Evolutionary conservation across 2,113 vertebrate species (phyloP).

Genomic region (Erinaceus europaeus): DNA sequence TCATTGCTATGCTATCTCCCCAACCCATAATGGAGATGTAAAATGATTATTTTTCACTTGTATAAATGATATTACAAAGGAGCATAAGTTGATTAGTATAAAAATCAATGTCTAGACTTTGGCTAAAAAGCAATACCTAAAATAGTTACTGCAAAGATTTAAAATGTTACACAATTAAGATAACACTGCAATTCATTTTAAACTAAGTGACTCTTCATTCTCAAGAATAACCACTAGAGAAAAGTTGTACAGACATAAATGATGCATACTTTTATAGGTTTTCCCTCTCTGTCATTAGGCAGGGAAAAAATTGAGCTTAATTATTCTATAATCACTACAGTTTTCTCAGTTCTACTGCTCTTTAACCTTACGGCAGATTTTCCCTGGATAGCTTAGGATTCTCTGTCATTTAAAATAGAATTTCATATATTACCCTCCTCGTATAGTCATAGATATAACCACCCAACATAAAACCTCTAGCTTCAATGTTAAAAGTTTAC

Average conservation of each 20-base stretch:
- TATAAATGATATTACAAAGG: neutral
- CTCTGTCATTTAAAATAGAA: slow-evolving; percentile 50
- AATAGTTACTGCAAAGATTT: slow-evolving; percentile 5
- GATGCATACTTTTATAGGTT: slow-evolving; percentile 34
- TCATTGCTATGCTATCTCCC: too few relatives aligned
- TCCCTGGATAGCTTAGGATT: slow-evolving; percentile 44
- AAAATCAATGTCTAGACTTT: neutral
- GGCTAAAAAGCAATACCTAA: neutral
- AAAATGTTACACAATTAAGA: slow-evolving; percentile 13
- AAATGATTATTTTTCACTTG: neutral
- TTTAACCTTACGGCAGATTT: slow-evolving; percentile 63
- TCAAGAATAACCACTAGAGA: slow-evolving; percentile 22
- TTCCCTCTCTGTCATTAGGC: slow-evolving; percentile 32
- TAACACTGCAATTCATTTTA: slow-evolving; percentile 7
- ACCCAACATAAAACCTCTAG: slow-evolving; percentile 53
- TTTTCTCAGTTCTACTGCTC: slow-evolving; percentile 62
- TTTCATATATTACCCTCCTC: slow-evolving; percentile 52
- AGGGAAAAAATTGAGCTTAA: slow-evolving; percentile 44
- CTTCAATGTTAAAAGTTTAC: slow-evolving; percentile 7
- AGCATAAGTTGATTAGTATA: neutral
- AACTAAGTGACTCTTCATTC: slow-evolving; percentile 2
- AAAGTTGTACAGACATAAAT: slow-evolving; percentile 30
- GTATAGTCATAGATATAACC: slow-evolving; percentile 50
- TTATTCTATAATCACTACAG: slow-evolving; percentile 30
- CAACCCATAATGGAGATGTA: too few relatives aligned